A percentile compares a stretch with the other conserved stretches of the same genome.
phyloP scores from a whole-genome alignment of 2,797 vertebrate genomes.

The Lepidocolaptes lacrymiger region DNA sequence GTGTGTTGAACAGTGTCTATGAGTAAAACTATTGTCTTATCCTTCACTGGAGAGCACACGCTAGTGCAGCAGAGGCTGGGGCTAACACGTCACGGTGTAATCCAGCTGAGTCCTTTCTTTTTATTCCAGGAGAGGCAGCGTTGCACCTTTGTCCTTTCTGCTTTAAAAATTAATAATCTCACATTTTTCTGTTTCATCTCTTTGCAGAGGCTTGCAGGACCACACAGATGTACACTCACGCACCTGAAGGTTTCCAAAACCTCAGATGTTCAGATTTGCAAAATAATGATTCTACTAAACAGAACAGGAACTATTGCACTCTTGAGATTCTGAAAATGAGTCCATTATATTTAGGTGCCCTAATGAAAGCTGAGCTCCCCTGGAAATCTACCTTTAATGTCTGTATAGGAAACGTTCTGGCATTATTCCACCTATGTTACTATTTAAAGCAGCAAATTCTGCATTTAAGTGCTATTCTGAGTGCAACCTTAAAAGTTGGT shows the following conservation, averaged over 20 bases:
- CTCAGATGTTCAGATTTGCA: neutral
- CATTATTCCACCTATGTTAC: neutral
- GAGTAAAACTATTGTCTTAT: neutral
- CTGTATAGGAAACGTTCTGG: neutral
- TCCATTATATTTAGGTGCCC: neutral
- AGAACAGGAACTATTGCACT: neutral
- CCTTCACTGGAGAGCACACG: neutral
- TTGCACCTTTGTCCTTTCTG: neutral
- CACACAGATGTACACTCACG: neutral
- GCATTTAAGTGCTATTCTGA: neutral
- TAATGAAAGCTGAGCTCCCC: constrained; percentile 26
- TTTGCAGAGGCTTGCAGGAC: neutral
- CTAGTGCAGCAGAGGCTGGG: neutral
- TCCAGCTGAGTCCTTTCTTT: neutral
- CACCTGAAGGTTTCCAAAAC: constrained; percentile 6
- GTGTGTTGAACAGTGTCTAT: neutral
- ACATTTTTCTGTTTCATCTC: constrained; percentile 16
- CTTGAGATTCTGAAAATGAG: constrained; percentile 9
- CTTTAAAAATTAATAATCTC: constrained; percentile 27
- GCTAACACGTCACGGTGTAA: neutral
- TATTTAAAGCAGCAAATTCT: neutral
- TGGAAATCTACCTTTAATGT: constrained; percentile 26
- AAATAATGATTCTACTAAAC: neutral
- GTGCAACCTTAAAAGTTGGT: neutral
- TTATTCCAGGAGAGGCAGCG: neutral